These are phyloP conservation scores for Mormoops blainvillei DNA, from an alignment of 2,113 vertebrate genomes.

Conservation along the genomic window DNA sequence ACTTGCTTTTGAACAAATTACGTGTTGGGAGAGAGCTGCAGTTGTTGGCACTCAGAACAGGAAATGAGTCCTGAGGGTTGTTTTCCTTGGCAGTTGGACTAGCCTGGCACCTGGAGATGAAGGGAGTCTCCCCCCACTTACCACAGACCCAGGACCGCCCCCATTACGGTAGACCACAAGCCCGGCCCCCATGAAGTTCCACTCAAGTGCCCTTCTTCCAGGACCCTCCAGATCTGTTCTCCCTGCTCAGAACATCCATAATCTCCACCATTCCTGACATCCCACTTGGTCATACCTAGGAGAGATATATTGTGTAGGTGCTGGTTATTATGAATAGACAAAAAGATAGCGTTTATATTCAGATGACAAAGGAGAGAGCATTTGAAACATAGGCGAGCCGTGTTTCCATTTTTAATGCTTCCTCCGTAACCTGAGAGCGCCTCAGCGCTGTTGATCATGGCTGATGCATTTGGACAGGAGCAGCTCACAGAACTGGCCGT, in stretches of 20 bases:
- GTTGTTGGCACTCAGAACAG: not conserved
- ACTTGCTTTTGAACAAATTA: not conserved
- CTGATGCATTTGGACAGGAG: not conserved
- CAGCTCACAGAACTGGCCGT: not conserved
- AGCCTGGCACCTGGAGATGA: not conserved
- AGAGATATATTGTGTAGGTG: too few relatives aligned
- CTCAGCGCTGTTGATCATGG: not conserved
- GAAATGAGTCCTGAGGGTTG: not conserved
- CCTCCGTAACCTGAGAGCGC: not conserved
- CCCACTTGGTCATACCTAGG: accelerated
- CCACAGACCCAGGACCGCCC: not conserved
- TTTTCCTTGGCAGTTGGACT: not conserved
- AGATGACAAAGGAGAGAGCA: not conserved
- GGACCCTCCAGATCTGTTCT: not conserved
- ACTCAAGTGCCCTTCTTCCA: not conserved
- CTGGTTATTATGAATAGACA: not conserved
- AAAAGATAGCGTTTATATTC: not conserved
- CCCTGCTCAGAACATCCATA: not conserved
- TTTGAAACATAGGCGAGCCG: not conserved
- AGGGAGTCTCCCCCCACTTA: not conserved
- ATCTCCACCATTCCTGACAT: not conserved
- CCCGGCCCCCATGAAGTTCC: not conserved
- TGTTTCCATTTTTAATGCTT: not conserved
- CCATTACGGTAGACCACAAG: not conserved
- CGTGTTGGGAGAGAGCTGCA: not conserved